phyloP scores from a whole-genome alignment of 1,140 invertebrate species.

The Hydropsyche tenuis region DNA sequence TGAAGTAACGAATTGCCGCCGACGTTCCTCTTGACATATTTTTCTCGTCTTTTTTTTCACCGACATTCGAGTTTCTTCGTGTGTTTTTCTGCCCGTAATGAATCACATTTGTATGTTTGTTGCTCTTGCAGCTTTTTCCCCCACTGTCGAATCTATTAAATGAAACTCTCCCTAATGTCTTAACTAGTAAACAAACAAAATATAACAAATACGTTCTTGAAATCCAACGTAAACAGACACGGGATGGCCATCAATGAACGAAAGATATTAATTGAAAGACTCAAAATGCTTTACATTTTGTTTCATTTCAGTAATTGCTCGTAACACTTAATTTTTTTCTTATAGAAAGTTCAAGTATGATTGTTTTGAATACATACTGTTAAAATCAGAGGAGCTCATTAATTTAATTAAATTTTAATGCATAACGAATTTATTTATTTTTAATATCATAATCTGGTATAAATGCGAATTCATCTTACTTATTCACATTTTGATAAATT shows the following conservation, averaged over 20 bases:
- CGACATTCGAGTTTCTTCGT: conserved; percentile 11
- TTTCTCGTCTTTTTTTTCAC: conserved; percentile 12
- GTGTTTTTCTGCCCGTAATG: conserved; percentile 40
- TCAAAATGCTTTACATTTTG: too few species aligned
- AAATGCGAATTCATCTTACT: too few species aligned
- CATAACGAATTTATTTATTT: too few species aligned
- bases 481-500: too few species aligned
- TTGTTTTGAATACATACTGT: too few species aligned
- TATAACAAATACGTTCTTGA: conserved; percentile 15
- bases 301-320: too few species aligned
- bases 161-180: conserved; percentile 36
- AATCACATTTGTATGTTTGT: conserved; percentile 44
- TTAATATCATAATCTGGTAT: too few species aligned
- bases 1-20: conserved; percentile 46
- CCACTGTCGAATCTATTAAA: conserved; percentile 36
- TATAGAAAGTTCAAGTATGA: too few species aligned
- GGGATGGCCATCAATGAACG: conserved; percentile 2
- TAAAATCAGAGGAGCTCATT: too few species aligned
- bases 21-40: conserved; percentile 45
- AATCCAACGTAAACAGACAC: conserved; percentile 15
- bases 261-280: neutral
- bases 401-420: too few species aligned
- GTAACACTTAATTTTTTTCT: too few species aligned
- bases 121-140: neutral
- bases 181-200: conserved; percentile 37